Evolutionary conservation across 2,888 invertebrate genomes (phyloP).

Genomic region (Amiota minor): DNA sequence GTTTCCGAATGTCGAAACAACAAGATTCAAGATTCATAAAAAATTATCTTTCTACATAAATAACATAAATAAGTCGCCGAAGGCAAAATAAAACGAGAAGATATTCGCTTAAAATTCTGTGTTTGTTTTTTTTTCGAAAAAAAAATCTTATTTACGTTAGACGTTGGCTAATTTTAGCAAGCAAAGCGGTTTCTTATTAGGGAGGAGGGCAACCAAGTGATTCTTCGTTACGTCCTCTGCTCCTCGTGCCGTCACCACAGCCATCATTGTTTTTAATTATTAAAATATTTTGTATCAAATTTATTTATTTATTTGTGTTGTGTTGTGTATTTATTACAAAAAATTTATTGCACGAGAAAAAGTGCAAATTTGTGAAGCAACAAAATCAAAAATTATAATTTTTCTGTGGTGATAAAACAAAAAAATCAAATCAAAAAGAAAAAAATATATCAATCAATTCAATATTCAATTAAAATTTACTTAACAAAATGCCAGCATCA

Average conservation of each 20-base stretch:
- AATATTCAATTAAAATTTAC: slow-evolving; percentile 32
- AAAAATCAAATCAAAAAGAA: slow-evolving; percentile 22
- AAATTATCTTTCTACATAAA: background rate
- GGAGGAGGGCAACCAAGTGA: slow-evolving; percentile 1
- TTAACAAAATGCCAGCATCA: slow-evolving; percentile 71
- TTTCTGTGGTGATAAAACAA: background rate
- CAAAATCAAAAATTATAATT: slow-evolving; percentile 3
- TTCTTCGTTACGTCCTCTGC: background rate
- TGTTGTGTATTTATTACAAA: slow-evolving; percentile 1
- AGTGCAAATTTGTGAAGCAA: slow-evolving; percentile 6
- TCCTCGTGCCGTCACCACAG: background rate
- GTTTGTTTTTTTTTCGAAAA: too few species aligned
- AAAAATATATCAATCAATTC: slow-evolving; percentile 36
- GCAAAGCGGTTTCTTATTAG: slow-evolving; percentile 15
- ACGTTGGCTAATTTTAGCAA: slow-evolving; percentile 21
- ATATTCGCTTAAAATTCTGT: slow-evolving; percentile 1
- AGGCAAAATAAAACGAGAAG: slow-evolving; percentile 3
- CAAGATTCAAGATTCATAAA: background rate
- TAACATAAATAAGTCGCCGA: background rate
- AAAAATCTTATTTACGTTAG: too few species aligned
- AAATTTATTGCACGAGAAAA: background rate
- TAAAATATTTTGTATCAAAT: slow-evolving; percentile 20
- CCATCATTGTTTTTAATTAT: background rate
- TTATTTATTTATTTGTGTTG: background rate
- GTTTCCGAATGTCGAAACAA: slow-evolving; percentile 41